phyloP scores from a whole-genome alignment of 2,888 invertebrate genomes.

The Abscondita cerata region DNA sequence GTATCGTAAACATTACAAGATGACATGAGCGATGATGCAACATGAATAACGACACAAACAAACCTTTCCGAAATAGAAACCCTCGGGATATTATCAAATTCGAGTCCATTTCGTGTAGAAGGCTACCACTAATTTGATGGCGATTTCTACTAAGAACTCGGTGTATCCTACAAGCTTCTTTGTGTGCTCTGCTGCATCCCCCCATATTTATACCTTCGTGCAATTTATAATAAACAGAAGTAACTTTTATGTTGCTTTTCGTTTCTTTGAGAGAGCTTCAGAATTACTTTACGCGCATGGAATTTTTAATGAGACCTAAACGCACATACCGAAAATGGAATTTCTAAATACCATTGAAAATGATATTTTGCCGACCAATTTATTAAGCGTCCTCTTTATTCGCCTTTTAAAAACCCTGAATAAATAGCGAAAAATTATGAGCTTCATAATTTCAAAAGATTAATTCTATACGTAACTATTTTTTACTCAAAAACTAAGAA shows the following conservation, averaged over 20 bases:
- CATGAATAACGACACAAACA: constrained; percentile 37
- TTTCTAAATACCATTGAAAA: no score
- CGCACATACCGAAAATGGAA: background rate
- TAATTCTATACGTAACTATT: no score
- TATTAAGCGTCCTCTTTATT: no score
- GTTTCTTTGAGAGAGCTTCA: no score
- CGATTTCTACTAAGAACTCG: constrained; percentile 54
- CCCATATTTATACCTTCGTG: constrained; percentile 36
- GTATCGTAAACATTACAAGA: constrained; percentile 10
- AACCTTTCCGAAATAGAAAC: constrained; percentile 65
- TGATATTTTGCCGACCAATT: no score
- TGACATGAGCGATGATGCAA: constrained; percentile 26
- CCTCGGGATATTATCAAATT: constrained; percentile 66
- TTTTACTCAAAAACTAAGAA: no score
- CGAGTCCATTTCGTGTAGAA: constrained; percentile 72
- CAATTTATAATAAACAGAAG: constrained; percentile 3
- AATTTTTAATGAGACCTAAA: background rate
- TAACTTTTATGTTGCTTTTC: no score
- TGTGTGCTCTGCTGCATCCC: constrained; percentile 45
- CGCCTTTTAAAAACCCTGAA: no score
- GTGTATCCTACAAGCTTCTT: constrained; percentile 53
- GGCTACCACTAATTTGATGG: constrained; percentile 48
- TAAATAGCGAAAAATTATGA: no score
- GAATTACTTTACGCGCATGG: background rate
- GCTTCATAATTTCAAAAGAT: no score